These are phyloP conservation scores for Linurgus olivaceus DNA, from an alignment of 2,797 vertebrate species.

Conservation along the genomic window DNA sequence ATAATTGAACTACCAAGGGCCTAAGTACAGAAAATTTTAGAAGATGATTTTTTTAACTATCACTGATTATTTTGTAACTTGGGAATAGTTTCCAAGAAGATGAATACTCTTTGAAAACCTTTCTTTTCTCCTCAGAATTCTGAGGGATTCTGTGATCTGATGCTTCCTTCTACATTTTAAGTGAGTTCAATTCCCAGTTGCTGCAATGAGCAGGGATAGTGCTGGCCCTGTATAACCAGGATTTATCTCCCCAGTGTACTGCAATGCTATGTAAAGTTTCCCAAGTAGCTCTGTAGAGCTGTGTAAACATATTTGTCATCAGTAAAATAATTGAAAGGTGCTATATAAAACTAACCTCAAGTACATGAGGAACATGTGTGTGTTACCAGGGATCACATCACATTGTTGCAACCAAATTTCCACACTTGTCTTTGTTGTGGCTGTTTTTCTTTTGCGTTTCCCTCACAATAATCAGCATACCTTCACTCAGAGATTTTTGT, in stretches of 20 bases:
- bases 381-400: not conserved
- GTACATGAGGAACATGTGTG: not conserved
- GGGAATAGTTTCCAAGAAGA: not conserved
- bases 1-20: not conserved
- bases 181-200: not conserved
- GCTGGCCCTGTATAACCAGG: not conserved
- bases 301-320: conserved; percentile 9
- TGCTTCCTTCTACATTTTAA: not conserved
- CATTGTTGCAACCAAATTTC: not conserved
- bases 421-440: not conserved
- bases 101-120: not conserved
- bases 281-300: not conserved
- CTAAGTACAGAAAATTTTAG: not conserved
- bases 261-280: not conserved
- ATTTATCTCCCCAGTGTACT: not conserved
- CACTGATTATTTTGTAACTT: not conserved
- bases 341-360: conserved; percentile 6
- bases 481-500: not conserved
- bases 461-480: not conserved
- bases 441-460: not conserved
- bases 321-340: conserved; percentile 5
- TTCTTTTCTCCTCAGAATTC: not conserved
- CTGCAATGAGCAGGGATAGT: not conserved
- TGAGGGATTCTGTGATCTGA: not conserved
- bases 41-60: not conserved